Conservation (phyloP, 2,797 vertebrate species). For the Fratercula arctica region DNA sequence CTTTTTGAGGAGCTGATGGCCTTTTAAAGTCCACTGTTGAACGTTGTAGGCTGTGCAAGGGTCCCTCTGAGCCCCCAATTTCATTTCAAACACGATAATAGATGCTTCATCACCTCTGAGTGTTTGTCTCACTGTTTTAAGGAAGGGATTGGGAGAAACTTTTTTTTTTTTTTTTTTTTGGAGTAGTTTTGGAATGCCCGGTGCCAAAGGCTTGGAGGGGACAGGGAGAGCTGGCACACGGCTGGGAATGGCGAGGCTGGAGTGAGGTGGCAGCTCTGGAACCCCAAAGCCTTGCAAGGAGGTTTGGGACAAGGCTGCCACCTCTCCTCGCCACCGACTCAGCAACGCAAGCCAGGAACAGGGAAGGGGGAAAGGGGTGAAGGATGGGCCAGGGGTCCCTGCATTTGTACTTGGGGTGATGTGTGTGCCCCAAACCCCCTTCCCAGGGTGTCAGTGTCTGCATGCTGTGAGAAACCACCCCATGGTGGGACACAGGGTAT, state of each 20-base stretch:
- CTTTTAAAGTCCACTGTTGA: background rate
- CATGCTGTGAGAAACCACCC: background rate
- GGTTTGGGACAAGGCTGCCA: background rate
- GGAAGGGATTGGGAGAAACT: background rate
- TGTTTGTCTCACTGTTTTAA: background rate
- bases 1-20: background rate
- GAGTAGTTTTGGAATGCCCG: background rate
- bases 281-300: background rate
- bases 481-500: rapidly evolving
- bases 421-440: background rate
- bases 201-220: background rate
- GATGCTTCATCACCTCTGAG: background rate
- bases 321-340: background rate
- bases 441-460: background rate
- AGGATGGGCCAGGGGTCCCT: background rate
- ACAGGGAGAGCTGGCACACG: background rate
- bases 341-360: background rate
- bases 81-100: rapidly evolving
- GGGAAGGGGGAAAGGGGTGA: background rate
- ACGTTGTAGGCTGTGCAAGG: rapidly evolving
- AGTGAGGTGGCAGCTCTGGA: background rate
- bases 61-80: background rate
- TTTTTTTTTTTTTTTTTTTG: background rate
- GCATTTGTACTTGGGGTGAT: background rate
- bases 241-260: background rate